A percentile compares a stretch with the other conserved stretches of the same genome.
These are phyloP conservation scores for Trachymyrmex septentrionalis DNA, from an alignment of 1,140 invertebrate genomes.

Conservation along the genomic window DNA sequence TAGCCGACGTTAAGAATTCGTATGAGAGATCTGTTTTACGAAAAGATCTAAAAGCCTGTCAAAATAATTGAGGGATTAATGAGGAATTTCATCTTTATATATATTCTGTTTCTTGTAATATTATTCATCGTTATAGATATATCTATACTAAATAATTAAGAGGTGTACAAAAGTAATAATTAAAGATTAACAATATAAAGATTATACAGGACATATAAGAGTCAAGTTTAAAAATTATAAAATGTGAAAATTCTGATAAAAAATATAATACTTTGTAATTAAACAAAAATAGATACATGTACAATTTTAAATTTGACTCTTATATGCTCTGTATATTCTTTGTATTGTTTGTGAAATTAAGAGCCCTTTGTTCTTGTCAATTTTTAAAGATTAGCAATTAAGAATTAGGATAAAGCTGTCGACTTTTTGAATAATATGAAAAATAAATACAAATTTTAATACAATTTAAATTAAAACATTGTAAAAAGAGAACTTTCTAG, in stretches of 20 bases:
- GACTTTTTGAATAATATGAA: background rate
- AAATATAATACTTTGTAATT: too few species aligned
- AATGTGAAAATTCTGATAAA: too few species aligned
- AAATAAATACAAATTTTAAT: background rate
- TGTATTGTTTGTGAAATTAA: too few species aligned
- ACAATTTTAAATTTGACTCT: too few species aligned
- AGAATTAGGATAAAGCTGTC: background rate
- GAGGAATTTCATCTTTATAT: background rate
- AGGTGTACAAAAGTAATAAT: background rate
- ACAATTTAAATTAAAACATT: background rate
- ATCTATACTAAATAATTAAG: background rate
- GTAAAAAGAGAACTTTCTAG: background rate
- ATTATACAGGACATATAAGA: too few species aligned
- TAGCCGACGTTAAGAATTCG: background rate
- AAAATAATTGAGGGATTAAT: background rate
- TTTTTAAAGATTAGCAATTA: background rate
- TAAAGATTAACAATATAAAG: background rate
- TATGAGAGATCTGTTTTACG: conserved; percentile 24
- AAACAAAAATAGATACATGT: too few species aligned
- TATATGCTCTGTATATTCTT: too few species aligned
- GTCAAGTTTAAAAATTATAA: too few species aligned
- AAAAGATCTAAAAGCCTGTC: background rate
- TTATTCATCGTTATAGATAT: background rate
- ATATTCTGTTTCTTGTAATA: background rate
- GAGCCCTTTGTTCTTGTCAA: too few species aligned